Conservation (phyloP, 2,797 vertebrate genomes). For the Crenichthys baileyi region DNA sequence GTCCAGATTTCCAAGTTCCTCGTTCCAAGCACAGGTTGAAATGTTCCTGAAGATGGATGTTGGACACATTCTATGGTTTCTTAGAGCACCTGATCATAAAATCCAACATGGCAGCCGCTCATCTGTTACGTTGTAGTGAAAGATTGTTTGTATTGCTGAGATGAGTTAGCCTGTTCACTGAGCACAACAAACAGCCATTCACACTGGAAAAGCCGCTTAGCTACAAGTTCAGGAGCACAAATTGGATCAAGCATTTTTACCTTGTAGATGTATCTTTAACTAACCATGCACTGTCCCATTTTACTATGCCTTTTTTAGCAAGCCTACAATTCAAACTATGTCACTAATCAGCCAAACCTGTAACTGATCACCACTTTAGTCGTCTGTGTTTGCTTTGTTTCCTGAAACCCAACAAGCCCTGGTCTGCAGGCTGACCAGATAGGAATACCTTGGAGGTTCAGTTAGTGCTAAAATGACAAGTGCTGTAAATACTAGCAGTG, state of each 20-base stretch:
- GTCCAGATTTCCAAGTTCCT: no score
- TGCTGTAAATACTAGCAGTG: neutral
- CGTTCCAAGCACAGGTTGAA: no score
- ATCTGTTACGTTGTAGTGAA: no score
- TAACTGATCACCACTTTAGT: neutral
- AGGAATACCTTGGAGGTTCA: neutral
- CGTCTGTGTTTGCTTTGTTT: neutral
- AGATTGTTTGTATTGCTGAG: no score
- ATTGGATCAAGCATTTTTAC: no score
- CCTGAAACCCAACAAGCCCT: neutral
- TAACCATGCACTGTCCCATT: neutral
- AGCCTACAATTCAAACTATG: neutral
- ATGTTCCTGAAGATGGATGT: no score
- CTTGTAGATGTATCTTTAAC: neutral
- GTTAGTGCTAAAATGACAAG: neutral
- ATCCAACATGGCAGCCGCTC: no score
- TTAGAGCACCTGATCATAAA: no score
- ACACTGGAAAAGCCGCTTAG: neutral
- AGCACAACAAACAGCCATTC: no score
- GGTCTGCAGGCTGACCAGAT: neutral
- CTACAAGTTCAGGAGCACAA: neutral
- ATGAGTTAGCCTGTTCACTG: no score
- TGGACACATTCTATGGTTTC: no score
- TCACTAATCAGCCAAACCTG: neutral
- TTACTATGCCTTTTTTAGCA: neutral